Evolutionary conservation across 2,797 vertebrate species (phyloP).

Genomic region (Halcyon leucocephala): DNA sequence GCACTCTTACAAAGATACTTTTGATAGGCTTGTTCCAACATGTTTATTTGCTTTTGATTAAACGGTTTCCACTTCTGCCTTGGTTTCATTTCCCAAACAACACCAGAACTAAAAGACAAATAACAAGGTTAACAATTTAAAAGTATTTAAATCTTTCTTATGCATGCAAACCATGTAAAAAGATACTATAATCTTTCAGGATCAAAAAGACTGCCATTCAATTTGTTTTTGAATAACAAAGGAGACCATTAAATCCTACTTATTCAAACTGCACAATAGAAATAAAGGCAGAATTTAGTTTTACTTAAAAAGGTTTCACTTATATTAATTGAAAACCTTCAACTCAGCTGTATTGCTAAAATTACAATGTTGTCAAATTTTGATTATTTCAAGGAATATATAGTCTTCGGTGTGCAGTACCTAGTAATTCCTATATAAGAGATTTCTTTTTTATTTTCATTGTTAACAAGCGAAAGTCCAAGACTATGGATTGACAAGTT

Average conservation of each 20-base stretch:
- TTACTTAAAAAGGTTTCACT: neutral
- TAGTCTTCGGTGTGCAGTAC: conserved; percentile 66
- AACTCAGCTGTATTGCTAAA: neutral
- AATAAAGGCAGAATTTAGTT: neutral
- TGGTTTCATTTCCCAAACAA: conserved; percentile 95
- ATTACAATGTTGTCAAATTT: neutral
- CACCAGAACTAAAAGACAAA: conserved; percentile 85
- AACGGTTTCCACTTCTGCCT: conserved; percentile 95
- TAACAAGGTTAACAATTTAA: neutral
- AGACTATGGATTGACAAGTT: conserved; percentile 91
- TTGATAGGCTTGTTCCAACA: conserved; percentile 90
- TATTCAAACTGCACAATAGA: neutral
- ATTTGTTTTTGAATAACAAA: neutral
- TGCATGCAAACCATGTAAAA: neutral
- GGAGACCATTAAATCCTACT: neutral
- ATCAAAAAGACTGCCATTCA: neutral
- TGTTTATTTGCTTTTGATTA: conserved; percentile 91
- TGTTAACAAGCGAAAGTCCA: conserved; percentile 93
- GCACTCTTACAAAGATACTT: conserved; percentile 72
- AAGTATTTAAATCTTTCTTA: neutral
- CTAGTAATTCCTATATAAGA: conserved; percentile 95
- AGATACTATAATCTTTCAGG: neutral
- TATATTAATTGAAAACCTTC: neutral
- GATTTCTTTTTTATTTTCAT: conserved; percentile 89
- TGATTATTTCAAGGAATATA: neutral